Percentiles rank a stretch among this genome's conserved stretches.
Conservation (phyloP, 2,113 vertebrate genomes). For the Sialia sialis region DNA sequence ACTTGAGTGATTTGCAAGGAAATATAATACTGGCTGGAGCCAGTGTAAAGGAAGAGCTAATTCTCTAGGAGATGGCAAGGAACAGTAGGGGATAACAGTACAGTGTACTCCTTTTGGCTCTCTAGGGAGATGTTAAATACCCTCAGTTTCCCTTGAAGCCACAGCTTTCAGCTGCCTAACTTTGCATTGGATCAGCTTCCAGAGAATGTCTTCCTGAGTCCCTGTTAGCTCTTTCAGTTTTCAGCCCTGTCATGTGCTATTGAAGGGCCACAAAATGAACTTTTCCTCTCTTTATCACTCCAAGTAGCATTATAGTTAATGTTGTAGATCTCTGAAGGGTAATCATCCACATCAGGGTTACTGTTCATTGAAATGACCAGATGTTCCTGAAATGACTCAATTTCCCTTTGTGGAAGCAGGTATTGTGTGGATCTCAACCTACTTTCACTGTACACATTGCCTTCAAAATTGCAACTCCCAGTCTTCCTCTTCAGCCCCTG, state of each 20-base stretch:
- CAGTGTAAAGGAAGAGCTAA: neutral
- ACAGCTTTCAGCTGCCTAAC: neutral
- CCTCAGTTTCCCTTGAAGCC: neutral
- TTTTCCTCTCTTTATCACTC: neutral
- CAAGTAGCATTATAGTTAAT: neutral
- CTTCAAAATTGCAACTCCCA: neutral
- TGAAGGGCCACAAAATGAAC: neutral
- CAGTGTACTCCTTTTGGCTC: neutral
- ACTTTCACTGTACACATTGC: neutral
- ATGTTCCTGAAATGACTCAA: neutral
- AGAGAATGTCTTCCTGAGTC: neutral
- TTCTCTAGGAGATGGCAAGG: neutral
- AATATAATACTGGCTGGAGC: neutral
- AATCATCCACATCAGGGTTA: neutral
- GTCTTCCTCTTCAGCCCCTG: neutral
- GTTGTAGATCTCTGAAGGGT: neutral
- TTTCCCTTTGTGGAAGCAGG: neutral
- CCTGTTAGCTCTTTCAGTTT: neutral
- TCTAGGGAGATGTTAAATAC: neutral
- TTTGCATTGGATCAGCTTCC: neutral
- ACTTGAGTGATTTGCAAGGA: neutral
- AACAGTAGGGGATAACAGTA: neutral
- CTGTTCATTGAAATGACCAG: neutral
- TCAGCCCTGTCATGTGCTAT: neutral
- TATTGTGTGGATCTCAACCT: fast-evolving